phyloP scores from a whole-genome alignment of 1,140 invertebrate species.

The Lordiphosa mommai region DNA sequence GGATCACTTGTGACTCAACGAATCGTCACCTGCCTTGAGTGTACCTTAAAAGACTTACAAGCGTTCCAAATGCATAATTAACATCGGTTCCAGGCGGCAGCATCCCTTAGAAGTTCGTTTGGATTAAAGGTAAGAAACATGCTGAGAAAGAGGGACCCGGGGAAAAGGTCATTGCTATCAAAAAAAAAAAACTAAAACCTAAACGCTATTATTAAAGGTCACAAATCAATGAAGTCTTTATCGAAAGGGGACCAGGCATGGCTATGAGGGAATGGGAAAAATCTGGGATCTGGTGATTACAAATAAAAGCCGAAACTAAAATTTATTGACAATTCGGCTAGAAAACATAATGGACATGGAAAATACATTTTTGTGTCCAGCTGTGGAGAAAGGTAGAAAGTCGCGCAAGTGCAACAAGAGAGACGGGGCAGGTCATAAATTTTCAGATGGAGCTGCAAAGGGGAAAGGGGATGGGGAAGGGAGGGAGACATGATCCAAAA shows the following conservation, averaged over 20 bases:
- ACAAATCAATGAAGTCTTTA: constrained; percentile 78
- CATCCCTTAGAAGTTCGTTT: constrained; percentile 62
- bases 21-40: constrained; percentile 38
- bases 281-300: constrained; percentile 55
- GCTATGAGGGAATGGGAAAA: constrained; percentile 20
- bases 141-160: constrained; percentile 23
- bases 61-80: constrained; percentile 69
- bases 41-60: background rate
- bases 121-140: no score
- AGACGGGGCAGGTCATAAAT: constrained; percentile 57
- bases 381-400: constrained; percentile 62
- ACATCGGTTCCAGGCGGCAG: constrained; percentile 29
- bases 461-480: background rate
- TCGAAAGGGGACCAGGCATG: constrained; percentile 42
- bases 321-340: constrained; percentile 63
- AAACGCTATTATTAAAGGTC: constrained; percentile 77
- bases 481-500: background rate
- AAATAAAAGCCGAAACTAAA: constrained; percentile 57
- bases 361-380: constrained; percentile 60
- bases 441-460: constrained; percentile 19
- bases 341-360: constrained; percentile 28
- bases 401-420: constrained; percentile 34
- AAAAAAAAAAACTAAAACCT: constrained; percentile 20
- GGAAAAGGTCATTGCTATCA: constrained; percentile 63
- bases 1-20: constrained; percentile 61